Evolutionary conservation across 2,113 vertebrate genomes (phyloP).

Genomic region (Leucopsar rothschildi): DNA sequence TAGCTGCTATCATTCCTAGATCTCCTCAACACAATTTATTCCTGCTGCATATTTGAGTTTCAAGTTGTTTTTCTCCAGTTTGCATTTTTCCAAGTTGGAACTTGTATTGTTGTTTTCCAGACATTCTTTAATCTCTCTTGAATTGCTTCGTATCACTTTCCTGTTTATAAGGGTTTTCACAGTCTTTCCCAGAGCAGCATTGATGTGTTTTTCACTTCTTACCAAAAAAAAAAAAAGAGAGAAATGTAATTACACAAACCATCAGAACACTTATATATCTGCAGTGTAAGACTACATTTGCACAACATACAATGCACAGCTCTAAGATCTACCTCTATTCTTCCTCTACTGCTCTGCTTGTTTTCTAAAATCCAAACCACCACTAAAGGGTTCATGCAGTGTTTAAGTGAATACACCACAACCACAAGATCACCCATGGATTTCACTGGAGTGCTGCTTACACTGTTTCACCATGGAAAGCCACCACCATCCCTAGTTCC

Average conservation of each 20-base stretch:
- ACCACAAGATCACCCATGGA: neutral
- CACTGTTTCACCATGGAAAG: neutral
- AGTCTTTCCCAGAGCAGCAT: neutral
- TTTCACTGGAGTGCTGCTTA: neutral
- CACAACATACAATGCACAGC: neutral
- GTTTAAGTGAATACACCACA: neutral
- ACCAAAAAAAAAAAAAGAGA: too few relatives aligned
- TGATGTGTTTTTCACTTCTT: neutral
- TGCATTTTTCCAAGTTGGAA: slow-evolving; percentile 45
- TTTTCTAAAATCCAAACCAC: neutral
- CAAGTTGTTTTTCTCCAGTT: slow-evolving; percentile 24
- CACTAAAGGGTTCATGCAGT: neutral
- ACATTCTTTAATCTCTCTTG: neutral
- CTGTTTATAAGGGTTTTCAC: neutral
- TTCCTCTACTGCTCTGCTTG: neutral
- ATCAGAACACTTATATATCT: neutral
- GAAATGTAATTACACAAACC: neutral
- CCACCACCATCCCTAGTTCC: neutral
- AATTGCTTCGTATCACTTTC: neutral
- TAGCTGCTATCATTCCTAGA: neutral
- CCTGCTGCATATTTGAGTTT: slow-evolving; percentile 1
- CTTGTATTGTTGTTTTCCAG: slow-evolving; percentile 22
- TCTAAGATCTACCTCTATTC: neutral
- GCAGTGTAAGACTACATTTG: neutral
- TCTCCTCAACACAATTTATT: neutral